Evolutionary conservation across 2,888 invertebrate genomes (phyloP), one percentile per base, ranked within the genome.

Genomic region (Ferrisia virgata): DNA sequence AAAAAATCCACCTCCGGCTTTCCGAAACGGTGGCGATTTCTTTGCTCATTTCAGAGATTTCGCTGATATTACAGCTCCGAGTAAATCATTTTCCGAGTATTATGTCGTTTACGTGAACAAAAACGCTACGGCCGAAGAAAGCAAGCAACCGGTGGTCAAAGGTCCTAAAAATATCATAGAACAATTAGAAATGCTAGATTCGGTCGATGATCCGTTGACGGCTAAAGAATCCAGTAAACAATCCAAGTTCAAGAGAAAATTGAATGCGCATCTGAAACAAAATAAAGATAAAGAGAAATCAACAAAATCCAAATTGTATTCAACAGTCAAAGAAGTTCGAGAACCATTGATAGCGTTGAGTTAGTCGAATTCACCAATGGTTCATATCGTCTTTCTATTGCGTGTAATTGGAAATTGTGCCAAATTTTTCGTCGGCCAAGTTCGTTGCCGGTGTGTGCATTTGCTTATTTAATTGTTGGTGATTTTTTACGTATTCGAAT

Each of bases 41-140:
- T 96, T 96, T 87, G 95, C 95, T 4, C 95, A 96, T 88, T 96
- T 96, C 89, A 91, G 95, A 87, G 96, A 96, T 88, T 96, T 96
- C 87, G 96, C 96, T 0, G 96, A 96, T 87, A 96, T 96, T 84
- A 96, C 95, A 86, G 92, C 94, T 2, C 95, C 95, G 0, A 92
- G 94, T 0, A 94, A 94, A 87, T 91, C 93, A 1, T 96, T 94
- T 88, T 95, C 95, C 0, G 94, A 95, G 86, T 93, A 92, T 86
- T 94, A 95, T 39, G 93, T 95, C 0, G 95, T 95, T 0, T 95
- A 95, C 87, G 94, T 94, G 0, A 94, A 94, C 86, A 94, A 94
- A 88, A 95, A 95, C 87, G 92, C 92, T 8, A 94, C 93, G 2
- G 53, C 79, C 11, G 64, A 84, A 5, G 82, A 85, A 13, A 84